phyloP scores from a whole-genome alignment of 2,888 invertebrate genomes.

The Phasia obesa region DNA sequence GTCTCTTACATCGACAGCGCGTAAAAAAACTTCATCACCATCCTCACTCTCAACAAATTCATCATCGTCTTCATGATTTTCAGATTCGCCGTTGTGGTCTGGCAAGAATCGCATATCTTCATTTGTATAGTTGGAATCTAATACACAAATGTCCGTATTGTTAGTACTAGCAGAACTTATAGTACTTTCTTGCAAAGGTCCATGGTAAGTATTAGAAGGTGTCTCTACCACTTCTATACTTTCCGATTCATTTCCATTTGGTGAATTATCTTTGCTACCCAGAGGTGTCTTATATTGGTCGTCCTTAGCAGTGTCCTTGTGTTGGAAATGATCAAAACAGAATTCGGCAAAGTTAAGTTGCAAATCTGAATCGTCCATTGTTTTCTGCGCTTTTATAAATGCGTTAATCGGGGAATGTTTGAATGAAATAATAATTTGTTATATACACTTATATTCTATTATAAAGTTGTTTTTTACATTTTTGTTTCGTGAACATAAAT shows the following conservation, averaged over 20 bases:
- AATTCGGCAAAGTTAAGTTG: slow-evolving; percentile 58
- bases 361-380: slow-evolving; percentile 58
- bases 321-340: slow-evolving; percentile 65
- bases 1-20: slow-evolving; percentile 63
- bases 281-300: slow-evolving; percentile 63
- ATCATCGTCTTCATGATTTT: slow-evolving; percentile 21
- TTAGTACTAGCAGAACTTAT: slow-evolving; percentile 64
- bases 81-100: not conserved
- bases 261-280: slow-evolving; percentile 58
- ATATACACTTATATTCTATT: slow-evolving; percentile 3
- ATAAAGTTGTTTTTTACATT: not conserved
- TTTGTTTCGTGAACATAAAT: not conserved
- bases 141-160: slow-evolving; percentile 68
- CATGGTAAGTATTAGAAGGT: slow-evolving; percentile 51
- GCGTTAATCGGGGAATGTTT: slow-evolving; percentile 3
- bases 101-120: slow-evolving; percentile 59
- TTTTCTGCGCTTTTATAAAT: slow-evolving; percentile 24
- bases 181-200: slow-evolving; percentile 65
- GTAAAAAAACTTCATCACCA: slow-evolving; percentile 51
- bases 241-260: slow-evolving; percentile 68
- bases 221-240: slow-evolving; percentile 72
- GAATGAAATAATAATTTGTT: not conserved
- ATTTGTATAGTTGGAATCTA: slow-evolving; percentile 66
- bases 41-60: slow-evolving; percentile 58
- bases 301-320: slow-evolving; percentile 52